Base-by-base conservation (phyloP, 2,888 invertebrate species). In the Emesis furor region DNA sequence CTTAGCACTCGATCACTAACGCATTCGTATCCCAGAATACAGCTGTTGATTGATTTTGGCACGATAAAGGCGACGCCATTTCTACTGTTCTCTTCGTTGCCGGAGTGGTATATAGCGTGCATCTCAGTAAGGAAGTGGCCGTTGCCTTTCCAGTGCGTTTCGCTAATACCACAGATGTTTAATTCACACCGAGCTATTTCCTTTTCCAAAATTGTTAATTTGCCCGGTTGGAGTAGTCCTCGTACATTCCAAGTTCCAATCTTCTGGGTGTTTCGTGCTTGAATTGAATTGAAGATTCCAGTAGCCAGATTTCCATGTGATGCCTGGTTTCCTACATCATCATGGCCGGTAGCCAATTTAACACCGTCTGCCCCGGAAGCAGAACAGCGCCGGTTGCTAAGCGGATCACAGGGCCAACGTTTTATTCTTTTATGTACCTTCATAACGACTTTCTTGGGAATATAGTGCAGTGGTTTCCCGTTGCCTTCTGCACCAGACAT, bases 181-280 rank as follows among this genome's bases (percentile, higher is more conserved):
- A 86, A 1, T 2, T 42, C 65, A 32, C 81, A 79, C 59, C 85
- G 71, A n/a, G n/a, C 37, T n/a, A 86, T 14, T 74, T 89, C 87
- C 17, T 69, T 65, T 24, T 87, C 86, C 32, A 86, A 2, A 7
- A 88, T 84, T 0, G 42, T 32, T 8, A 88, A 12, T 3, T 87
- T 89, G 0, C 87, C 86, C 0, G 82, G 65, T 32, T 77, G 3
- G 0, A 78, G 67, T 24, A 89, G 55, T n/a, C 86, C 87, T 30
- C 78, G 75, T 6, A 85, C 83, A 76, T 89, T 87, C 86, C 85
- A 88, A 1, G 86, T 88, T 4, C 86, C 86, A 73, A 86, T 85
- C 46, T 7, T 85, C 62, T 84, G 84, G 39, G 68, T 10, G 0
- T 71, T n/a, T 67, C 81, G 74, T 30, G 84, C 6, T 42, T 83